Evolutionary conservation across 2,888 invertebrate genomes (phyloP), one percentile per base, ranked within the genome.

Genomic region (Diaperis boleti): DNA sequence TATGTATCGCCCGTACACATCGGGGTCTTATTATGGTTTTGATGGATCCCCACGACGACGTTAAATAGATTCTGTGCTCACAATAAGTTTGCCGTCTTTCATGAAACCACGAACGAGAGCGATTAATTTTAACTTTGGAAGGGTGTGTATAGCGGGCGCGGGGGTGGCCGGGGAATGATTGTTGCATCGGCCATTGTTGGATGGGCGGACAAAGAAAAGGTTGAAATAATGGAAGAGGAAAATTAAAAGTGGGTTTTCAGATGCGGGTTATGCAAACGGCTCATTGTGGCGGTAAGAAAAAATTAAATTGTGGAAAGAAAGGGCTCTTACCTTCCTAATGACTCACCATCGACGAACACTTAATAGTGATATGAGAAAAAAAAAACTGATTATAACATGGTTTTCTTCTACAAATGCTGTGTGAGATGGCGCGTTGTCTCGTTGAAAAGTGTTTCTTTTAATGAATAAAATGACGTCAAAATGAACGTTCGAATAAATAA

Each of bases 1-100:
- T 62, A 62, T 44, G 57, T 62, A 56, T 56, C 57, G 62, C 31
- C 35, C 13, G 31, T 49, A 59, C 49, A 59, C 49, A 49, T 49
- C 31, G 37, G n/a, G 39, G 26, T 18, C 44, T 56, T 56, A 59
- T 59, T 59, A 49, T 41, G 41, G 18, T 49, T 49, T 49, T 59
- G 59, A 59, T 59, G 59, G 59, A 59, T 49, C 59, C 49, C 17
- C 26, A 29, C 17, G 42, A 42, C 42, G 55, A 17, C 41, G 54
- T 41, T 55, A 42, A 55, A 55, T 55, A 55, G 55, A 55, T 55
- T 55, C 42, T 55, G 20, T 55, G 55, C 56, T 45, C 22, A 56
- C 56, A 56, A 56, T 56, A 56, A 56, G 44, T 56, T 18, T 8
- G 35, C 8, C 41, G 56, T 45, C 56, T 56, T 56, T 56, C 45